Conservation (phyloP, 2,113 vertebrate genomes). For the Atherinomorus stipes region DNA sequence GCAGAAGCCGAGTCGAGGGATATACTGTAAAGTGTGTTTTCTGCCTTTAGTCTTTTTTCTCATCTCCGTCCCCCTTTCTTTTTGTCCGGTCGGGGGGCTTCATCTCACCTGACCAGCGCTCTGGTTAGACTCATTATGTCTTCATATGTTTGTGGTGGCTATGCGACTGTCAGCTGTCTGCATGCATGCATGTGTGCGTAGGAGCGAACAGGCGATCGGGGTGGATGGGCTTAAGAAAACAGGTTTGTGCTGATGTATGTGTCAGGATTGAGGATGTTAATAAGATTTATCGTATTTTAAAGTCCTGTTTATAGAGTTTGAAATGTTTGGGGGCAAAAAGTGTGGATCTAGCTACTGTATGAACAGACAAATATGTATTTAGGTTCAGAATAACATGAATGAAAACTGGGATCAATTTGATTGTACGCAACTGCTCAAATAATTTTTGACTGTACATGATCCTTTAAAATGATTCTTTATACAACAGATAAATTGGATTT, state of each 20-base stretch:
- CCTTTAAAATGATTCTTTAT: no score
- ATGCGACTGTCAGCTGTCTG: constrained; percentile 34
- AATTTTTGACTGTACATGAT: no score
- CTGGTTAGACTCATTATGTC: constrained; percentile 47
- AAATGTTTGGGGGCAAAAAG: no score
- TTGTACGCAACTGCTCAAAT: no score
- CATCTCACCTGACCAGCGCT: constrained; percentile 30
- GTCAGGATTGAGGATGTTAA: neutral
- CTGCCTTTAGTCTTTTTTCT: constrained; percentile 32
- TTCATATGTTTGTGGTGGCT: constrained; percentile 26
- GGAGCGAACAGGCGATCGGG: constrained; percentile 16
- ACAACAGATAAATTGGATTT: no score
- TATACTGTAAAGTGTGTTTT: constrained; percentile 17
- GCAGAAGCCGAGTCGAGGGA: constrained; percentile 57
- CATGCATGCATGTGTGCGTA: constrained; percentile 34
- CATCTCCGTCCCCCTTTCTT: constrained; percentile 16
- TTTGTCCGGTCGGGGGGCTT: constrained; percentile 32
- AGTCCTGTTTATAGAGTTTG: no score
- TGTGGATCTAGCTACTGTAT: no score
- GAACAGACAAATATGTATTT: no score
- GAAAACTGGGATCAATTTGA: no score
- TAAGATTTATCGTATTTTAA: neutral
- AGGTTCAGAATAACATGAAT: no score
- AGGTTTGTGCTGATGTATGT: neutral
- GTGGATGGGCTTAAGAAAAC: constrained; percentile 14